These are phyloP conservation scores for Heterotis niloticus DNA, from an alignment of 2,113 vertebrate species.

Conservation along the genomic window DNA sequence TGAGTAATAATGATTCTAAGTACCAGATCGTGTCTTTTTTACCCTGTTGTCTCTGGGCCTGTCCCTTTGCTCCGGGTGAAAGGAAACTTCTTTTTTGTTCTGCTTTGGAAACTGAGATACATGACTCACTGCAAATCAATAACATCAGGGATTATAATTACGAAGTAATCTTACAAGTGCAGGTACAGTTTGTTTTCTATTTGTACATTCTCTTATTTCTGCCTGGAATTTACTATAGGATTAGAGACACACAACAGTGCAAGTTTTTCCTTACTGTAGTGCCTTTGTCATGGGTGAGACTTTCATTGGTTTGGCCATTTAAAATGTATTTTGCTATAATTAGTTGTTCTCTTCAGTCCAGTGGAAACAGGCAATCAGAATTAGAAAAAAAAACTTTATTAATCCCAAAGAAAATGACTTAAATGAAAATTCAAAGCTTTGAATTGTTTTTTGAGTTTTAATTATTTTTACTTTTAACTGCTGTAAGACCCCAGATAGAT, in stretches of 20 bases:
- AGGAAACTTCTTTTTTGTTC: constrained; percentile 25
- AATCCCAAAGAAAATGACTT: neutral
- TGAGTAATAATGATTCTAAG: too few relatives aligned
- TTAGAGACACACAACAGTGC: neutral
- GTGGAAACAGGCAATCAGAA: neutral
- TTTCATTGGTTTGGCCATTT: neutral
- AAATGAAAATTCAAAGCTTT: neutral
- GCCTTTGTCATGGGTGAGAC: neutral
- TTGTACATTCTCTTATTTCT: constrained; percentile 9
- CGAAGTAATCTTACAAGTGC: constrained; percentile 1
- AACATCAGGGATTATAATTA: constrained; percentile 18
- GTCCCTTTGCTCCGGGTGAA: neutral
- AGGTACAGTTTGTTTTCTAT: neutral
- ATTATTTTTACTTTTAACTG: neutral
- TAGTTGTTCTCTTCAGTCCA: too few relatives aligned
- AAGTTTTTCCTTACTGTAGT: too few relatives aligned
- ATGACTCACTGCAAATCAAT: constrained; percentile 16
- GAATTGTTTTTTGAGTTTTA: constrained; percentile 4
- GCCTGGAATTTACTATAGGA: neutral
- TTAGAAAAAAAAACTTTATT: too few relatives aligned
- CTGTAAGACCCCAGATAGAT: neutral
- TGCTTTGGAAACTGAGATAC: constrained; percentile 17
- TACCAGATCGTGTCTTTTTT: too few relatives aligned
- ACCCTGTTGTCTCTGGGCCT: neutral
- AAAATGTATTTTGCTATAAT: too few relatives aligned